Conservation (phyloP, 1,140 invertebrate species). For the Antheraea mylitta region DNA sequence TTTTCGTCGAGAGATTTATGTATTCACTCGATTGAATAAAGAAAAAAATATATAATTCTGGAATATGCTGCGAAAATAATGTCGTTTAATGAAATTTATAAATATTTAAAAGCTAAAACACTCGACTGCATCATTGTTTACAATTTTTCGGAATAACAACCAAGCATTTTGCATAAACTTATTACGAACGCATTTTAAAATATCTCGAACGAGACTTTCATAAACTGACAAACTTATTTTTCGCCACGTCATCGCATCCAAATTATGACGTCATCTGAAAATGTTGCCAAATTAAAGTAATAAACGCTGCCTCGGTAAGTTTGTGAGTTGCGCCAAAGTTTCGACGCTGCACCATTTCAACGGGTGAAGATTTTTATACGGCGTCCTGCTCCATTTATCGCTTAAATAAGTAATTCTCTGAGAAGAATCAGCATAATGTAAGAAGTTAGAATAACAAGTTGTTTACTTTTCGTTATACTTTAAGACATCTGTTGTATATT, state of each 20-base stretch:
- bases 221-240: background rate
- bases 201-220: background rate
- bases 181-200: background rate
- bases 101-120: background rate
- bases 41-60: too few species aligned
- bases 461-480: constrained; percentile 32
- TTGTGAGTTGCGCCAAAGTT: constrained; percentile 34
- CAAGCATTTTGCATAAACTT: background rate
- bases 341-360: constrained; percentile 38
- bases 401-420: constrained; percentile 66
- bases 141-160: background rate
- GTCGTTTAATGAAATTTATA: too few species aligned
- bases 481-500: background rate
- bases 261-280: background rate
- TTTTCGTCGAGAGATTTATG: too few species aligned
- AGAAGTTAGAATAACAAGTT: constrained; percentile 55
- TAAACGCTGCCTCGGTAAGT: background rate
- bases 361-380: constrained; percentile 56
- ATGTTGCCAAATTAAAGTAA: too few species aligned
- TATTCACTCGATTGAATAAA: too few species aligned
- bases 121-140: background rate
- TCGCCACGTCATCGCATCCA: background rate
- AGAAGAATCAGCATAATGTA: constrained; percentile 69
- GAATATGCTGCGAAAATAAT: too few species aligned
- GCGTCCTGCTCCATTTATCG: constrained; percentile 61